A percentile compares a stretch with the other conserved stretches of the same genome.
phyloP scores from a whole-genome alignment of 2,888 invertebrate species.

The Rhimphoctona megacephalus region DNA sequence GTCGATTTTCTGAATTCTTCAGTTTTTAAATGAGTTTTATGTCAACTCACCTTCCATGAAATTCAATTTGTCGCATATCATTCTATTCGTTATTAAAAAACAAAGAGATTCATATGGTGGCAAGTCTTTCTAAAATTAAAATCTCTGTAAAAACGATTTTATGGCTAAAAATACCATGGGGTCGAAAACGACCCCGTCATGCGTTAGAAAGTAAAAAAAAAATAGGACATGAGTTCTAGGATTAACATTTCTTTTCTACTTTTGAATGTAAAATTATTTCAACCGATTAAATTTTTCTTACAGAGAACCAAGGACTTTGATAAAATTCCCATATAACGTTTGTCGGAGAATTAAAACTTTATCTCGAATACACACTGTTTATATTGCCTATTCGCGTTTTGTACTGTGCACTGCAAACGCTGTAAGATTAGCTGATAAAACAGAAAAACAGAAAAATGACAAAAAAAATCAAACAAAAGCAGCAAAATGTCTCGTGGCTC shows the following conservation, averaged over 20 bases:
- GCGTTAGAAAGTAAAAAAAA: no score
- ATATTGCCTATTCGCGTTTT: conserved; percentile 48
- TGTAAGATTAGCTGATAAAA: conserved; percentile 44
- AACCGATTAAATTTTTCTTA: neutral
- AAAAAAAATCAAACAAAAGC: conserved; percentile 27
- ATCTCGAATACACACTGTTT: conserved; percentile 10
- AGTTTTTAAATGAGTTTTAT: no score
- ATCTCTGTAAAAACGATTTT: no score
- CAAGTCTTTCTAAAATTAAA: no score
- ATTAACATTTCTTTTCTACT: neutral
- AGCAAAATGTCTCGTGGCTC: conserved; percentile 56
- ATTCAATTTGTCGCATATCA: no score
- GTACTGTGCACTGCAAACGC: conserved; percentile 57
- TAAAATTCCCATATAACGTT: conserved; percentile 22
- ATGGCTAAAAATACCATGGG: no score
- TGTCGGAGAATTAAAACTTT: neutral
- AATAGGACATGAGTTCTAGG: no score
- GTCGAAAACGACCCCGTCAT: no score
- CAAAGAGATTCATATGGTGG: no score
- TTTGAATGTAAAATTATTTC: neutral
- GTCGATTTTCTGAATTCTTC: no score
- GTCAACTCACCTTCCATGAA: no score
- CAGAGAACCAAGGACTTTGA: conserved; percentile 18
- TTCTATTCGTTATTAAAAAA: no score
- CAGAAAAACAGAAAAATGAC: neutral